Evolutionary conservation across 1,140 invertebrate genomes (phyloP).

Genomic region (Cydia amplana): DNA sequence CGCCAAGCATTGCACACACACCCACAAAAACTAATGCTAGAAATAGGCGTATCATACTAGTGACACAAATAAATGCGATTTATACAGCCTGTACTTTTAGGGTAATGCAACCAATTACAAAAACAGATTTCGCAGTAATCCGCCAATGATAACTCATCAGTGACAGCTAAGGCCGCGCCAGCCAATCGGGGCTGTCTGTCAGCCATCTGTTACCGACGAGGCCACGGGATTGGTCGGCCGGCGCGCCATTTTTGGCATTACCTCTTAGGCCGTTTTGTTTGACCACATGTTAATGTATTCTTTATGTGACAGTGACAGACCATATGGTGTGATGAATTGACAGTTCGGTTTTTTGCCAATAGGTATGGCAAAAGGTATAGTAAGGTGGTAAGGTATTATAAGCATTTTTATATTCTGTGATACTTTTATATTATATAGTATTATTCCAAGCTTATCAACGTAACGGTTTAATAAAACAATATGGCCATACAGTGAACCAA

Average conservation of each 20-base stretch:
- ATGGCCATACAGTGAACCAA: too few relatives aligned
- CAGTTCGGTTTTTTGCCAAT: background rate
- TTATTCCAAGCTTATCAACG: too few relatives aligned
- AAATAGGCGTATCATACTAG: background rate
- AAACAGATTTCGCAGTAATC: conserved; percentile 17
- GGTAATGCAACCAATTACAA: conserved; percentile 1
- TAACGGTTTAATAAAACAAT: too few relatives aligned
- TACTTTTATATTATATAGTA: too few relatives aligned
- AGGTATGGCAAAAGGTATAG: too few relatives aligned
- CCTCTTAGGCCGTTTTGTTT: conserved; percentile 8
- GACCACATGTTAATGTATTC: background rate
- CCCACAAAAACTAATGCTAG: background rate
- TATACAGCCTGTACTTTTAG: background rate
- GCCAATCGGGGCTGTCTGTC: background rate
- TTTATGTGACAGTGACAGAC: conserved; percentile 6
- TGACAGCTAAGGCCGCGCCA: conserved; percentile 15
- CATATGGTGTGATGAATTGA: conserved; percentile 3
- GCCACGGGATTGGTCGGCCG: conserved; percentile 1
- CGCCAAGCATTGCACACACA: background rate
- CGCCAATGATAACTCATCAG: conserved; percentile 19
- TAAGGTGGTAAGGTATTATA: too few relatives aligned
- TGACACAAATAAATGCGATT: conserved; percentile 4
- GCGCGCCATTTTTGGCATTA: conserved; percentile 3
- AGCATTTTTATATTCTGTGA: too few relatives aligned
- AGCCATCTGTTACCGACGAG: conserved; percentile 18